A percentile compares a stretch with the other conserved stretches of the same genome.
phyloP scores from a whole-genome alignment of 2,797 vertebrate genomes.

The Pseudomugil tenellus region DNA sequence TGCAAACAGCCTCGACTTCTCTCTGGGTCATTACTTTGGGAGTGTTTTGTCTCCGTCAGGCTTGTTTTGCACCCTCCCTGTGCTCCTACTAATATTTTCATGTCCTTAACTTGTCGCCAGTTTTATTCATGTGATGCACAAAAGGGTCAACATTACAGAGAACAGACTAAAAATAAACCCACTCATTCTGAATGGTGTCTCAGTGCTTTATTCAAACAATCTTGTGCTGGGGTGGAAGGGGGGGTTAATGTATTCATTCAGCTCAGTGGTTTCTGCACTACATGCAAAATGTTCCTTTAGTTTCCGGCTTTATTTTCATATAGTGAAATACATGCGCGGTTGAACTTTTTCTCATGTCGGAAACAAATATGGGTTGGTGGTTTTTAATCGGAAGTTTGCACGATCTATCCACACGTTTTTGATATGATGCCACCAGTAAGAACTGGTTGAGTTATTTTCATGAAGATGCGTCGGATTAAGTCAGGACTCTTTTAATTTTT shows the following conservation, averaged over 20 bases:
- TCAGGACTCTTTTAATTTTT: neutral
- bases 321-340: conserved; percentile 8
- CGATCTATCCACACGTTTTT: neutral
- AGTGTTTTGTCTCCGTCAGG: conserved; percentile 47
- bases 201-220: neutral
- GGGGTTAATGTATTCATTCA: neutral
- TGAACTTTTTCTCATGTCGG: neutral
- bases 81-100: conserved; percentile 34
- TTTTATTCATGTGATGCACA: neutral
- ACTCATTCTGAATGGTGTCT: neutral
- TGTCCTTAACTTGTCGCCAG: conserved; percentile 16
- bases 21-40: conserved; percentile 30
- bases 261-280: neutral
- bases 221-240: neutral
- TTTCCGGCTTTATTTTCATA: conserved; percentile 31
- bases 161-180: neutral
- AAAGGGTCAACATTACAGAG: neutral
- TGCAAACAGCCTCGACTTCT: conserved; percentile 10
- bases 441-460: neutral
- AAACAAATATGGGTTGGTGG: too few relatives aligned
- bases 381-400: neutral
- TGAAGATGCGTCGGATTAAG: neutral
- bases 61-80: neutral
- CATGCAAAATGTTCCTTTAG: conserved; percentile 6
- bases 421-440: neutral